Percentiles rank a stretch among this genome's conserved stretches.
Evolutionary conservation across 2,888 invertebrate species (phyloP).

Genomic region (Ennomos fuscantarius): DNA sequence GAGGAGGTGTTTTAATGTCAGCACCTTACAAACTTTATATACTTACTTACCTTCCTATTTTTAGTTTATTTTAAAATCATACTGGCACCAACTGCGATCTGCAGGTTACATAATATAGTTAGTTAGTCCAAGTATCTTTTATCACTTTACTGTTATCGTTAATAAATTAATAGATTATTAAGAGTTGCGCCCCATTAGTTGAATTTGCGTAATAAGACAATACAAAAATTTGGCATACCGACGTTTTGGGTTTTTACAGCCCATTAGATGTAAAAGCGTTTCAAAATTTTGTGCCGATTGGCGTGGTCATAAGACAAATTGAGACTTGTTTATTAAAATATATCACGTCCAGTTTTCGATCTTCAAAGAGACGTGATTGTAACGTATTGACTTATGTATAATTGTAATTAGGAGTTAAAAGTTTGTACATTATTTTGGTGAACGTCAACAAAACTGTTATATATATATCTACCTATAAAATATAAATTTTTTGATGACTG

Average conservation of each 20-base stretch:
- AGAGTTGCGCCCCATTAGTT: constrained; percentile 74
- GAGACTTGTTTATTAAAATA: constrained; percentile 44
- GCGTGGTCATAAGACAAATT: constrained; percentile 50
- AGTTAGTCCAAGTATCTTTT: constrained; percentile 29
- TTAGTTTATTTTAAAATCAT: not conserved
- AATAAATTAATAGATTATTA: constrained; percentile 72
- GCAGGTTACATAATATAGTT: not conserved
- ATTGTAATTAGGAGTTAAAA: constrained; percentile 48
- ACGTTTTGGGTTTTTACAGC: constrained; percentile 75
- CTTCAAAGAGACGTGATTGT: constrained; percentile 40
- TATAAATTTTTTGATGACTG: constrained; percentile 43
- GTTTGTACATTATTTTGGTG: constrained; percentile 56
- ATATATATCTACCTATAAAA: constrained; percentile 51
- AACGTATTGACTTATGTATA: constrained; percentile 50
- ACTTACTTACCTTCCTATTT: not conserved
- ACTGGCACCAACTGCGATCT: constrained; percentile 1
- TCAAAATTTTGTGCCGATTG: constrained; percentile 47
- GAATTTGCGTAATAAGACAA: constrained; percentile 74
- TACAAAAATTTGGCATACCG: constrained; percentile 65
- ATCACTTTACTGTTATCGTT: constrained; percentile 71
- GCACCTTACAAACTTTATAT: constrained; percentile 7
- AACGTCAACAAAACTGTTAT: constrained; percentile 40
- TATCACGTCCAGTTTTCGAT: constrained; percentile 46
- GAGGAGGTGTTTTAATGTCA: constrained; percentile 7
- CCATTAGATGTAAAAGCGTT: constrained; percentile 56